These are phyloP conservation scores for Pseudorhiza aurosa DNA, from an alignment of 30 jellyfish, hydroid and myxozoan genomes.

Conservation along the genomic window DNA sequence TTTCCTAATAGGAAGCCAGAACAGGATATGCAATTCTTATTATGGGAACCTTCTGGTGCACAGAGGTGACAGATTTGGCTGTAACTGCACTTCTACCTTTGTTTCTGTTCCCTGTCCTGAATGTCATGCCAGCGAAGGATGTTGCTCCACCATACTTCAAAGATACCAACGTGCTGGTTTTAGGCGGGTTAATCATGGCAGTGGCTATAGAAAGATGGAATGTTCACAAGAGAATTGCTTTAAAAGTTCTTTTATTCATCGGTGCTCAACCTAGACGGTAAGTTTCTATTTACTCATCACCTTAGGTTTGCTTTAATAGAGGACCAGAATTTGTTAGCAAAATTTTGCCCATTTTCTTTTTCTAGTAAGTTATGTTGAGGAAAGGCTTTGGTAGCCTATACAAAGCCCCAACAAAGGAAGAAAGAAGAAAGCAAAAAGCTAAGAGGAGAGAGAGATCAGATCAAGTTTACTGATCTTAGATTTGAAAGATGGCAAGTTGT, in stretches of 20 bases:
- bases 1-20: conserved; percentile 78
- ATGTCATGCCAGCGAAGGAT: conserved; percentile 82
- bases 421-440: no score
- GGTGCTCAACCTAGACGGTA: conserved; percentile 99
- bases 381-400: no score
- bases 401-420: no score
- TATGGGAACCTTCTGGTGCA: conserved; percentile 94
- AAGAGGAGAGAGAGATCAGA: no score
- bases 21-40: conserved; percentile 84
- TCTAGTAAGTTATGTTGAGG: no score
- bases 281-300: no score
- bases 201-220: conserved; percentile 98
- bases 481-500: no score
- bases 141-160: conserved; percentile 91
- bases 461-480: no score
- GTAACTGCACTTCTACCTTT: conserved; percentile 94
- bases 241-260: conserved; percentile 77
- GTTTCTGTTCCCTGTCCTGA: conserved; percentile 85
- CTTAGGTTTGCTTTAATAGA: no score
- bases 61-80: conserved; percentile 95
- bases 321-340: no score
- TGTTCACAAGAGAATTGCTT: conserved; percentile 96
- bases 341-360: no score
- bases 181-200: conserved; percentile 95
- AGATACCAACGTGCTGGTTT: conserved; percentile 89